phyloP scores from a whole-genome alignment of 2,113 vertebrate species.

The Craseonycteris thonglongyai region DNA sequence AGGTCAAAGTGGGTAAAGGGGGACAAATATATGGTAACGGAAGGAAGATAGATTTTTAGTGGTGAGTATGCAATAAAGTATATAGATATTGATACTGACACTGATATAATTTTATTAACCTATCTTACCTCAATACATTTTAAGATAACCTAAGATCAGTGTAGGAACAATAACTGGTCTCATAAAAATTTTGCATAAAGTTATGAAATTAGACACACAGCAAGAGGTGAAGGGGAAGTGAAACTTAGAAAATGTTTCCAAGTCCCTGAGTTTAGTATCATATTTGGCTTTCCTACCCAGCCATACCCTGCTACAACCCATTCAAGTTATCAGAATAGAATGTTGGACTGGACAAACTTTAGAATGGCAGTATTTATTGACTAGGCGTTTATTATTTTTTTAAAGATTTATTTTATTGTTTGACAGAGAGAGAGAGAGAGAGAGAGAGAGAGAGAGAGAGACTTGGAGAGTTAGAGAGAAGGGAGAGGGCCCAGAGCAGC shows the following conservation, averaged over 20 bases:
- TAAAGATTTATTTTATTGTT: too few relatives aligned
- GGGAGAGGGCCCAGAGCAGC: too few relatives aligned
- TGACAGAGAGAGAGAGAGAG: too few relatives aligned
- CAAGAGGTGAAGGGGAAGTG: not conserved
- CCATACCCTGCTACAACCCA: not conserved
- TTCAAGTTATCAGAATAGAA: not conserved
- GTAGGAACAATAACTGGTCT: not conserved
- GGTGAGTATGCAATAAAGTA: not conserved
- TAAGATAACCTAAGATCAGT: not conserved
- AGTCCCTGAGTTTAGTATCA: not conserved
- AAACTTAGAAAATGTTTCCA: not conserved
- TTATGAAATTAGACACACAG: not conserved
- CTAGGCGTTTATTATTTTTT: not conserved
- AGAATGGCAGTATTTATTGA: not conserved
- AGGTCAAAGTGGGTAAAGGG: not conserved
- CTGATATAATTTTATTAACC: not conserved
- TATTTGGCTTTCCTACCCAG: not conserved
- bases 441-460: too few relatives aligned
- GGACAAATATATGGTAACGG: not conserved
- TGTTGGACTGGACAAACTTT: not conserved
- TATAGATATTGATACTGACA: not conserved
- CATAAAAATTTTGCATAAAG: constrained; percentile 2
- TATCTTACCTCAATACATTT: not conserved
- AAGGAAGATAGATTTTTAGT: not conserved
- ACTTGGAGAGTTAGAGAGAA: too few relatives aligned